phyloP scores from a whole-genome alignment of 1,140 invertebrate genomes.

The Asbolus verrucosus region DNA sequence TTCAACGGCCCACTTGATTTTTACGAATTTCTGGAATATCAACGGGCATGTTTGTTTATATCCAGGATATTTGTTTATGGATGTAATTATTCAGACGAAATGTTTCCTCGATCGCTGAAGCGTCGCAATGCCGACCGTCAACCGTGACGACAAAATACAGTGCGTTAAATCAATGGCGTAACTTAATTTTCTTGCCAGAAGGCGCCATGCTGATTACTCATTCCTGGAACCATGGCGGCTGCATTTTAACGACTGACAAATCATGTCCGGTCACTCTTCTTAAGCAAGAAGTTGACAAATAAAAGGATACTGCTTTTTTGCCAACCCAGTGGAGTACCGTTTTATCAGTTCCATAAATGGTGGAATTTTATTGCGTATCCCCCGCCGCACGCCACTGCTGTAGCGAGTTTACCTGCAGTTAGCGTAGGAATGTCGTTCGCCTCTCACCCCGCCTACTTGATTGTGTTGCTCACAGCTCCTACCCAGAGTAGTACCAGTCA shows the following conservation, averaged over 20 bases:
- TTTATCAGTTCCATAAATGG: too few species aligned
- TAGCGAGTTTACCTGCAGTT: slow-evolving; percentile 51
- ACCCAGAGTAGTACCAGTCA: slow-evolving; percentile 27
- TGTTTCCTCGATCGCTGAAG: slow-evolving; percentile 21
- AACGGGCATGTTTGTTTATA: slow-evolving; percentile 12
- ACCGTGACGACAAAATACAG: slow-evolving; percentile 5
- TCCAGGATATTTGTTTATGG: slow-evolving; percentile 24
- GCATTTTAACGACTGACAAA: too few species aligned
- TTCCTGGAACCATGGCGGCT: too few species aligned
- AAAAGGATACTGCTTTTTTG: too few species aligned
- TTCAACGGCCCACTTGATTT: slow-evolving; percentile 38
- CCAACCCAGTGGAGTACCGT: too few species aligned
- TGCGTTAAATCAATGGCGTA: slow-evolving; percentile 20
- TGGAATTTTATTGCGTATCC: too few species aligned
- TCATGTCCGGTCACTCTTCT: too few species aligned
- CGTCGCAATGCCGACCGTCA: neutral
- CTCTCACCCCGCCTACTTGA: slow-evolving; percentile 51
- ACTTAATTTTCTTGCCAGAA: neutral
- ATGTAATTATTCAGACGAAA: slow-evolving; percentile 11
- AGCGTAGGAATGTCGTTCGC: slow-evolving; percentile 54
- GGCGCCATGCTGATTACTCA: too few species aligned
- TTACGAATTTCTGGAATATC: slow-evolving; percentile 17
- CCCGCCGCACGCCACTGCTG: slow-evolving; percentile 15
- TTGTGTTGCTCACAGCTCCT: slow-evolving; percentile 19
- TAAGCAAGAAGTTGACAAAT: too few species aligned